Evolutionary conservation across 2,888 invertebrate genomes (phyloP), one percentile per base, ranked within the genome.

Genomic region (Eulithis prunata): DNA sequence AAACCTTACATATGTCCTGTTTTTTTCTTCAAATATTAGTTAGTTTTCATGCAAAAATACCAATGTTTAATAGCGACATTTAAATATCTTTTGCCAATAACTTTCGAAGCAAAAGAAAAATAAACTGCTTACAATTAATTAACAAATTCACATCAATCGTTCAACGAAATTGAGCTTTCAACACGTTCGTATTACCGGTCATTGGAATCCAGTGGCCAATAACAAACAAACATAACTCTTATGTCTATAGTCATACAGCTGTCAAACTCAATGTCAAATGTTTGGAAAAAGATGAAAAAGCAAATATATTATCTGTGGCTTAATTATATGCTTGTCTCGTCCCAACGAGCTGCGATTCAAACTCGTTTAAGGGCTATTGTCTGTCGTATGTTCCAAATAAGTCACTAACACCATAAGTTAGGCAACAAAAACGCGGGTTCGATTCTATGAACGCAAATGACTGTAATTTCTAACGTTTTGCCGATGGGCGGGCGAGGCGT

Each of bases 271-370:
- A 65, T 51, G 66, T 56, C 53, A 62, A 58, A 57, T 54, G 21
- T 57, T 69, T 45, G 46, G 21, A 21, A 21, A 21, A 21, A 21
- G 21, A 21, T 21, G 36, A 14, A 60, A 41, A 62, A 63, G 64
- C 60, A 69, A 66, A 62, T 57, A 63, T 76, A 73, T 67, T 59
- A n/a, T 75, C 80, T 74, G 81, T 70, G 61, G 75, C 76, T 75
- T 87, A 87, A 85, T 88, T 83, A 85, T 80, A 90, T 90, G 84
- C 90, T 80, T 74, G 87, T 88, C 90, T 84, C 88, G 90, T 89
- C 77, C 81, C 71, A 77, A 78, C 78, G 77, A 80, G 78, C 49
- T 21, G 21, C 87, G 89, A 86, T 89, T 90, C 87, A 87, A 90
- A 90, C 88, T 86, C 86, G 90, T 87, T 87, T 89, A 88, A 82